Base-by-base conservation (phyloP, 2,888 invertebrate genomes). In the Drosophila tanythrix region DNA sequence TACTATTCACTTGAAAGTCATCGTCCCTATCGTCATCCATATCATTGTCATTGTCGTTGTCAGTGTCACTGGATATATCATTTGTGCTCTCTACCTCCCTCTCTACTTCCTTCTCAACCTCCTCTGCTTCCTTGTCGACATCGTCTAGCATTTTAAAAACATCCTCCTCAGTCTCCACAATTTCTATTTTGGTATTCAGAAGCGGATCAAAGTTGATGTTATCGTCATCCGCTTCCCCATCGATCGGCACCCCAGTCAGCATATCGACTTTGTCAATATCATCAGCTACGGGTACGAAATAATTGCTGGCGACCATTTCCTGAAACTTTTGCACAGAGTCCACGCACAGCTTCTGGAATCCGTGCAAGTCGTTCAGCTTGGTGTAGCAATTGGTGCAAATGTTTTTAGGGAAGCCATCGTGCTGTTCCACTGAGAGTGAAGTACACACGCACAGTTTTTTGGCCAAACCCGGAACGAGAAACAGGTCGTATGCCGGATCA, bases 371-470 rank as follows among this genome's bases (percentile, higher is more conserved):
- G 64, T 89, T 82, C 8, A 92, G 82, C 6, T 83, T 82, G 0
- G 71, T 76, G 62, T 82, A 90, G 52, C 92, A 92, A 35, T 59
- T 69, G 6, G 78, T 75, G 72, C 92, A 92, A 13, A 92, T 80
- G 58, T 82, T 89, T 43, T 84, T 89, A 2, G 92, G 93, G 27
- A 90, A 92, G 2, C 92, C 93, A 74, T 92, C 92, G 57, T 90
- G 82, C 48, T 82, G 84, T 25, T 92, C 92, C 70, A 92, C 91
- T 0, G 83, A 81, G 31, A 92, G 72, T 11, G 92, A 89, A 10
- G 92, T 92, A 65, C 92, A 92, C 43, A 88, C 81, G 66, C 86
- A 84, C 10, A 92, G 70, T 70, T 92, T 92, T 57, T 91, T 90
- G 31, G 87, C 87, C 61, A 92, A 69, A 25, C 91, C 92, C 6